phyloP scores from a whole-genome alignment of 2,888 invertebrate species.

The Scelioninae gen. 1 region DNA sequence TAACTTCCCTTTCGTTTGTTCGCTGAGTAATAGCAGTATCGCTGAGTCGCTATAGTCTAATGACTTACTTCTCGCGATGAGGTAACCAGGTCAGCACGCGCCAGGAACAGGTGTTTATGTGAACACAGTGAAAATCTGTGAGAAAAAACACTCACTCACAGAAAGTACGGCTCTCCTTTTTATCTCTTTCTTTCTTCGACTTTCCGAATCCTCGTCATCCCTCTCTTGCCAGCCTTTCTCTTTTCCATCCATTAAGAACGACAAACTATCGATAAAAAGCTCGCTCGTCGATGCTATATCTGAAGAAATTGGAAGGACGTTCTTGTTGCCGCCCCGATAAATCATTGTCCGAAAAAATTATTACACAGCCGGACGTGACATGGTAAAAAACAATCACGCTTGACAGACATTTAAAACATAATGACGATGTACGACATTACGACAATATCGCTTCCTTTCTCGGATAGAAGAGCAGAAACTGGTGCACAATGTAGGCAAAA shows the following conservation, averaged over 20 bases:
- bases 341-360: constrained; percentile 12
- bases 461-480: constrained; percentile 56
- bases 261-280: constrained; percentile 11
- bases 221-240: constrained; percentile 37
- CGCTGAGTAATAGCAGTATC: constrained; percentile 64
- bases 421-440: constrained; percentile 35
- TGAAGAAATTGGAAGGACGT: constrained; percentile 31
- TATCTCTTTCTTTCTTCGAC: constrained; percentile 19
- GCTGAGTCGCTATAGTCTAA: constrained; percentile 71
- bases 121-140: constrained; percentile 65
- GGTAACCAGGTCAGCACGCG: constrained; percentile 73
- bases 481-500: constrained; percentile 61
- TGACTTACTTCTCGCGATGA: constrained; percentile 74
- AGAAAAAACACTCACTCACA: constrained; percentile 64
- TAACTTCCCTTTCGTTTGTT: constrained; percentile 74
- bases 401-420: constrained; percentile 10
- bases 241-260: constrained; percentile 39
- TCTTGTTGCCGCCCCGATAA: constrained; percentile 20
- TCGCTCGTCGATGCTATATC: not conserved
- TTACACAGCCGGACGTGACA: not conserved
- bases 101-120: constrained; percentile 67
- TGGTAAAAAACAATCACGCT: not conserved
- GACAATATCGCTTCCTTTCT: constrained; percentile 60
- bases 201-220: constrained; percentile 9
- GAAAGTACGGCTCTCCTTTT: constrained; percentile 57